Evolutionary conservation across 2,888 invertebrate species (phyloP).

Genomic region (Rotaria socialis): DNA sequence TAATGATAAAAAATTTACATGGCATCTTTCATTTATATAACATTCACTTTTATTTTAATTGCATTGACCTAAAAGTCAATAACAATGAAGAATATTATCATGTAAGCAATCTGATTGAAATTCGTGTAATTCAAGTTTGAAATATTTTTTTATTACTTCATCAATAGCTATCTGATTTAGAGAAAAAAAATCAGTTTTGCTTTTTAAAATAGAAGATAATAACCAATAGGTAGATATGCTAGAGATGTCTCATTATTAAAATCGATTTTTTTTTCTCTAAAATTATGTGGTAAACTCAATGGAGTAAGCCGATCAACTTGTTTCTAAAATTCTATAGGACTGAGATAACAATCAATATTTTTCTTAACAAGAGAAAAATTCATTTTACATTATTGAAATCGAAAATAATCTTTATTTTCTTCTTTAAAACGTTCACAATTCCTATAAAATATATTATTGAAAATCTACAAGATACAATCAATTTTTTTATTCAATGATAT

Average conservation of each 20-base stretch:
- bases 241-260: neutral
- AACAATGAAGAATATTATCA: slow-evolving; percentile 11
- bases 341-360: no score
- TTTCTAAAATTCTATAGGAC: neutral
- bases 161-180: neutral
- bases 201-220: no score
- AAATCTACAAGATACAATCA: neutral
- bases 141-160: neutral
- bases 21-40: neutral
- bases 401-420: no score
- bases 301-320: neutral
- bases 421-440: no score
- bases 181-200: neutral
- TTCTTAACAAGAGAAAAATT: no score
- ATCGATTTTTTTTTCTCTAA: neutral
- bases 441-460: no score
- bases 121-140: neutral
- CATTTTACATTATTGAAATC: no score
- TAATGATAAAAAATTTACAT: neutral
- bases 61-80: neutral
- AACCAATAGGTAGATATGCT: neutral
- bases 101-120: no score
- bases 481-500: neutral
- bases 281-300: neutral
- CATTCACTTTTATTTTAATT: neutral